Conservation (phyloP, 2,888 invertebrate species). For the Girardia tigrina region DNA sequence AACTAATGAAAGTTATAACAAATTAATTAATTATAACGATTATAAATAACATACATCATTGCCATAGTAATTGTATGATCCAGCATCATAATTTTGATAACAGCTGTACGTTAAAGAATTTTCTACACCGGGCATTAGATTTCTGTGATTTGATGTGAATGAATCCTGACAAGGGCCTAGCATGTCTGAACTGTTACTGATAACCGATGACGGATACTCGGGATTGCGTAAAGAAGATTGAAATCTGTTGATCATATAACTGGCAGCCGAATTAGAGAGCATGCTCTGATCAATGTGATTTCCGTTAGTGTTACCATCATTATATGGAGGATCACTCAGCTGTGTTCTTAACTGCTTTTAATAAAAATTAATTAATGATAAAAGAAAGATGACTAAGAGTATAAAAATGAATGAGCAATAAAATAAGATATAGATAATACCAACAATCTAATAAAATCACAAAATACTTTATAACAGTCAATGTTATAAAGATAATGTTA, state of each 20-base stretch:
- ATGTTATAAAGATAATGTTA: no score
- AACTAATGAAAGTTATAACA: no score
- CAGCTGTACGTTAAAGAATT: neutral
- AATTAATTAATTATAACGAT: no score
- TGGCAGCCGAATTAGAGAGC: neutral
- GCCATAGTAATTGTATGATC: neutral
- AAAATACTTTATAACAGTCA: no score
- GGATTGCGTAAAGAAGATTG: constrained; percentile 1
- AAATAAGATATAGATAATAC: no score
- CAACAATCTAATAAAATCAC: no score
- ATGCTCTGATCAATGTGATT: constrained; percentile 8
- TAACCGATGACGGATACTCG: neutral
- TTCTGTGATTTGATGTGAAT: neutral
- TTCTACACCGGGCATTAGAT: neutral
- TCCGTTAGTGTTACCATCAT: neutral
- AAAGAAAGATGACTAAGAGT: no score
- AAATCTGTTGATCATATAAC: constrained; percentile 13
- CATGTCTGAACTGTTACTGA: neutral
- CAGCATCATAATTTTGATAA: neutral
- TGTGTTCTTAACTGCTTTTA: neutral
- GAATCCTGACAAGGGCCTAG: no score
- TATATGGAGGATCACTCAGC: constrained; percentile 1
- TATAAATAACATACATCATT: no score
- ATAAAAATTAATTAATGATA: no score
- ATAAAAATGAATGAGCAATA: no score